phyloP scores from a whole-genome alignment of 2,797 vertebrate species.

The Danio kyathit region DNA sequence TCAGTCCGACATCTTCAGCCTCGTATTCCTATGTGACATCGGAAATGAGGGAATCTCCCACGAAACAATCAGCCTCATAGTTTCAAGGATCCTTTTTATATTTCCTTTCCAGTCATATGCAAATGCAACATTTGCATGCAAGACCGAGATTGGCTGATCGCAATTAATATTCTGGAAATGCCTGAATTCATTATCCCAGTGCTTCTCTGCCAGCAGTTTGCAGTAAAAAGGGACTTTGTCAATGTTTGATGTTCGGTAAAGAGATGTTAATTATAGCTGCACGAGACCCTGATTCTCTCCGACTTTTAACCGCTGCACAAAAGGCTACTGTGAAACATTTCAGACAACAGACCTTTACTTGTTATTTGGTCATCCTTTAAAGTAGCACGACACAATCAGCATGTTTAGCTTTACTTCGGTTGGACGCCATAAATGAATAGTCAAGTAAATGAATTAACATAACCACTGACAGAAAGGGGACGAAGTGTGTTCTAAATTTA shows the following conservation, averaged over 20 bases:
- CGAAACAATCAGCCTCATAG: slow-evolving; percentile 50
- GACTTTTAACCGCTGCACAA: slow-evolving; percentile 70
- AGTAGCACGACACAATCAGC: slow-evolving; percentile 43
- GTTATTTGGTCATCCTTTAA: slow-evolving; percentile 41
- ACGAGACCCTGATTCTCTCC: slow-evolving; percentile 66
- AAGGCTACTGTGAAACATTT: slow-evolving; percentile 58
- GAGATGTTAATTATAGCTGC: slow-evolving; percentile 71
- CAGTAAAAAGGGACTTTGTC: slow-evolving; percentile 89
- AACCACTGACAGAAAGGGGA: slow-evolving; percentile 62
- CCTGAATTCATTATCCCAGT: slow-evolving; percentile 80
- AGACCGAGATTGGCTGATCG: slow-evolving; percentile 76
- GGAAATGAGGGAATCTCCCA: slow-evolving; percentile 49
- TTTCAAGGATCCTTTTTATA: slow-evolving; percentile 53
- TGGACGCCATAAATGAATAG: slow-evolving; percentile 61
- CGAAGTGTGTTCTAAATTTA: slow-evolving; percentile 55
- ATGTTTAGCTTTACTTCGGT: slow-evolving; percentile 48
- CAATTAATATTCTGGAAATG: slow-evolving; percentile 83
- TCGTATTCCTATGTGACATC: slow-evolving; percentile 42
- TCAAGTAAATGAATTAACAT: slow-evolving; percentile 64
- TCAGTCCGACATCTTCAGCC: slow-evolving; percentile 13
- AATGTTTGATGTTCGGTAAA: slow-evolving; percentile 81
- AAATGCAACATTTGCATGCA: slow-evolving; percentile 77
- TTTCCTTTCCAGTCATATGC: slow-evolving; percentile 75
- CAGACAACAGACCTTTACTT: slow-evolving; percentile 39
- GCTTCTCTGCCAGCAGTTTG: slow-evolving; percentile 84